Evolutionary conservation across 1,140 invertebrate species (phyloP).

Genomic region (Formica selysi): DNA sequence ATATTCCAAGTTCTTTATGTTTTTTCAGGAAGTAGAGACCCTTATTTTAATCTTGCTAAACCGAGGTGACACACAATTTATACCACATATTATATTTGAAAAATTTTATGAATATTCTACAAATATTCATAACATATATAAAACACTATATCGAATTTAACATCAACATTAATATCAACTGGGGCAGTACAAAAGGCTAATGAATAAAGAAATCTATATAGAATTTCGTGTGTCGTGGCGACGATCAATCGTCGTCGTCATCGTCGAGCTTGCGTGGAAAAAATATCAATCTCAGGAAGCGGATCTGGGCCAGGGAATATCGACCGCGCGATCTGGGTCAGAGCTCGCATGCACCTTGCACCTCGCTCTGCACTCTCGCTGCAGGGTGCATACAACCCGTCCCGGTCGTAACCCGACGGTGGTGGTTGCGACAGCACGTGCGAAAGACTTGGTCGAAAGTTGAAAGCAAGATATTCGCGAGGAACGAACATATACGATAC

Average conservation of each 20-base stretch:
- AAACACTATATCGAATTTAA: neutral
- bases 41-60: no score
- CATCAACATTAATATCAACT: neutral
- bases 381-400: conserved; percentile 51
- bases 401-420: neutral
- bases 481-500: neutral
- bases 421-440: conserved; percentile 48
- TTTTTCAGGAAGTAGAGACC: no score
- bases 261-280: conserved; percentile 69
- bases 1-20: no score
- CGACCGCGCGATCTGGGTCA: conserved; percentile 84
- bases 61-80: no score
- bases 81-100: no score
- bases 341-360: conserved; percentile 76
- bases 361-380: conserved; percentile 67
- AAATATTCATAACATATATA: neutral
- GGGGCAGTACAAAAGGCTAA: neutral
- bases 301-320: conserved; percentile 84
- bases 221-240: neutral
- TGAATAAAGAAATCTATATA: conserved; percentile 11
- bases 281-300: conserved; percentile 81
- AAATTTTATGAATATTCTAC: neutral
- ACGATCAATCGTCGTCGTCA: conserved; percentile 7
- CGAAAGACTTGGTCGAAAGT: conserved; percentile 50
- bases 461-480: conserved; percentile 1